phyloP scores from a whole-genome alignment of 2,113 vertebrate species.

The human region DNA sequence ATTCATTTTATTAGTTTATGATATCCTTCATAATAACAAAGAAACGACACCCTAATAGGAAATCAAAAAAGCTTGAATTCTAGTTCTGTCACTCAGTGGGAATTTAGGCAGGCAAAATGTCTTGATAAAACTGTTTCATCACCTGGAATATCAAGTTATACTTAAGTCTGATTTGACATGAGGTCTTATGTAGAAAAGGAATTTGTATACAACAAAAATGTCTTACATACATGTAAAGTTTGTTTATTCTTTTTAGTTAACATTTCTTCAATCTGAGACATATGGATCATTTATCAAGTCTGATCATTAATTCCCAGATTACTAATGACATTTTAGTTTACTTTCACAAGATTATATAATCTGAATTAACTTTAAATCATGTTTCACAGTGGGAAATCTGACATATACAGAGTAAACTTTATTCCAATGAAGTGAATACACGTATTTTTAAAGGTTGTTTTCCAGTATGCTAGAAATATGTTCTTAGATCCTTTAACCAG shows the following conservation, averaged over 20 bases:
- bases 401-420: not conserved
- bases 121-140: not conserved
- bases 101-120: not conserved
- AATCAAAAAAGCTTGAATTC: not conserved
- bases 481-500: slow-evolving; percentile 23
- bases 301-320: not conserved
- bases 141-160: not conserved
- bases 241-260: not conserved
- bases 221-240: not conserved
- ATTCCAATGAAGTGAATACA: not conserved
- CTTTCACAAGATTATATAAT: not conserved
- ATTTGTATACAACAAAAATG: not conserved
- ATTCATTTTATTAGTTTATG: not conserved
- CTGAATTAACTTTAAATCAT: not conserved
- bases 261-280: not conserved
- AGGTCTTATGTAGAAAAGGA: not conserved
- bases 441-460: not conserved
- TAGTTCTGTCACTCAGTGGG: not conserved
- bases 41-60: not conserved
- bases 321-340: not conserved
- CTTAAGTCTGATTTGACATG: not conserved
- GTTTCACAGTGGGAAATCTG: not conserved
- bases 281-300: not conserved
- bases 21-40: not conserved
- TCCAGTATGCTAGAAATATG: not conserved